phyloP scores from a whole-genome alignment of 2,797 vertebrate genomes.

The Semaprochilodus insignis region DNA sequence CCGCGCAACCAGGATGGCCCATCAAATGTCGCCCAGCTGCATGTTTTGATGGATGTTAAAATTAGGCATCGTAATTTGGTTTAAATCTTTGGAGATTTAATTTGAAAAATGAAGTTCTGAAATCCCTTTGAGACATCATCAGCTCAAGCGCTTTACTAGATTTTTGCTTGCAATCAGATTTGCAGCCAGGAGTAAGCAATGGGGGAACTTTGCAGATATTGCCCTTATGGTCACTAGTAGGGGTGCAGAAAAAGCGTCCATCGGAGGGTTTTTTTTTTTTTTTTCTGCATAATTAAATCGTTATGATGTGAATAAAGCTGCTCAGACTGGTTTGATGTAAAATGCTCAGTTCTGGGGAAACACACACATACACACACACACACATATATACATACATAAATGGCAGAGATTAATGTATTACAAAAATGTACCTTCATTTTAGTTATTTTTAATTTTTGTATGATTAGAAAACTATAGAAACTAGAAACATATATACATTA shows the following conservation, averaged over 20 bases:
- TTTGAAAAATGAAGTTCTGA: constrained; percentile 16
- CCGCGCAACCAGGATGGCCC: background rate
- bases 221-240: background rate
- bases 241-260: background rate
- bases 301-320: no score
- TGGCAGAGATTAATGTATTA: no score
- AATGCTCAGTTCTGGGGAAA: background rate
- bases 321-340: no score
- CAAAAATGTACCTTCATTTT: no score
- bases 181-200: background rate
- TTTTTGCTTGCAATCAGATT: background rate
- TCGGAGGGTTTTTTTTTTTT: no score
- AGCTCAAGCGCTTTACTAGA: background rate
- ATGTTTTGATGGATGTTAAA: constrained; percentile 24
- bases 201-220: background rate
- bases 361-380: no score
- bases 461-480: no score
- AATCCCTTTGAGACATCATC: background rate
- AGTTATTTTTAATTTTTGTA: no score
- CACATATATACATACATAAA: no score
- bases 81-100: constrained; percentile 10
- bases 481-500: no score
- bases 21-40: constrained; percentile 15
- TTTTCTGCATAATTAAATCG: no score
- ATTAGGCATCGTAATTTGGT: constrained; percentile 30